Base-by-base conservation (phyloP, 2,797 vertebrate species). In the Xerus rutilus region DNA sequence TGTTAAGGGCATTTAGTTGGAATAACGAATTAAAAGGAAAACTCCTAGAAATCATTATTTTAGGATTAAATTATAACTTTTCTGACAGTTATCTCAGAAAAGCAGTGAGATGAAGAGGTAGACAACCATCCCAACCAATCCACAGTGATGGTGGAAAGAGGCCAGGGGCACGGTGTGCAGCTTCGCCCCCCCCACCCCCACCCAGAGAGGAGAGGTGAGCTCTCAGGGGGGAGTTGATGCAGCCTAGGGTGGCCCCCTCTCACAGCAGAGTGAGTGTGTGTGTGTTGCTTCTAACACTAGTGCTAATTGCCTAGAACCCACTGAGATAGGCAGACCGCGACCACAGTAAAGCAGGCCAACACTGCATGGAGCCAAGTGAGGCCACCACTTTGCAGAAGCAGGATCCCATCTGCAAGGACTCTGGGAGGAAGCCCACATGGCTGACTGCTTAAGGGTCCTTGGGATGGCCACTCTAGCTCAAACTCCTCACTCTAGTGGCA, bases 61-160 rank as follows among this genome's bases (percentile, higher is more conserved):
- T 57, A 62, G 52, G 47, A 83, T 72, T 57, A 86, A 86, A 94
- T 91, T 73, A 89, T 17, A 65, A 82, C 3, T 1, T 70, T 74
- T 49, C 78, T 88, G 69, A 88, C 18, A 35, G 69, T 72, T 70
- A 85, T 57, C 62, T 93, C 94, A 79, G 13, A 59, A 94, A 97
- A 86, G 62, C 4, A 69, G 23, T 32, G 23, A 76, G 73, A 79
- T 9, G 11, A 65, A 96, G 28, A 86, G 10, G 12, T 8, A 35
- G 91, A 67, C 30, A 57, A 57, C 4, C 69, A 43, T 4, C 15
- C 18, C 39, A 78, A 17, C 25, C 35, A 86, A 62, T 12, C 49
- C 70, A 72, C 52, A 54, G 49, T 17, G 43, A 78, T 5, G 6
- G 3, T 12, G 28, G 25, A 49, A n/a, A 52, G 7, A 62, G 43